phyloP scores from a whole-genome alignment of 2,113 vertebrate species.

The Odocoileus hemionus region DNA sequence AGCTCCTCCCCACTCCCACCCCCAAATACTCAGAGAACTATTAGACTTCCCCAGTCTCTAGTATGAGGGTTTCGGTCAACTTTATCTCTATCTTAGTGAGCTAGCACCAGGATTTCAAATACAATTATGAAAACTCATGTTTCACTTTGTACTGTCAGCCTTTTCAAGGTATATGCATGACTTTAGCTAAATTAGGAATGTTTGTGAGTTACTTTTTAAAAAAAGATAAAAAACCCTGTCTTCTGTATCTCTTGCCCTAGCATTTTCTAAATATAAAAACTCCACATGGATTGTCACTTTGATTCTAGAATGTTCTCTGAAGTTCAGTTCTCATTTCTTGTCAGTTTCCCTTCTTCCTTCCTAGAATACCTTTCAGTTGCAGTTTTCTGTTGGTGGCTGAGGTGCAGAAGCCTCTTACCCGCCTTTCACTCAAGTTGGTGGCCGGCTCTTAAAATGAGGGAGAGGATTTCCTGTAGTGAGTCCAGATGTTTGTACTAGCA shows the following conservation, averaged over 20 bases:
- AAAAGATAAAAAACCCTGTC: background rate
- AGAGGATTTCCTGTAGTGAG: slow-evolving; percentile 37
- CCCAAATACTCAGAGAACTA: background rate
- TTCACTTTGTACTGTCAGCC: background rate
- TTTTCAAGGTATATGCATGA: background rate
- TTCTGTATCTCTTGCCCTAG: background rate
- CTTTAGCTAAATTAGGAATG: background rate
- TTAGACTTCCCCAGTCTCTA: background rate
- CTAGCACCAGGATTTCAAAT: background rate
- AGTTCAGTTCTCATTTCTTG: background rate
- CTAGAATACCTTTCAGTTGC: background rate
- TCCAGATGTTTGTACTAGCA: slow-evolving; percentile 57
- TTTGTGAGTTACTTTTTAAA: background rate
- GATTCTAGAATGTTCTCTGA: background rate
- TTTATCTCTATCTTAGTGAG: background rate
- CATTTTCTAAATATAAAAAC: slow-evolving; percentile 32
- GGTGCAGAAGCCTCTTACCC: accelerated
- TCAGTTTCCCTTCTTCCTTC: background rate
- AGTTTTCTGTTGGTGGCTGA: background rate
- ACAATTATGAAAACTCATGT: background rate
- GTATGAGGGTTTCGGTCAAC: background rate
- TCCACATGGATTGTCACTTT: background rate
- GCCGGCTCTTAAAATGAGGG: background rate
- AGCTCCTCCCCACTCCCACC: background rate
- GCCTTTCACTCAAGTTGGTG: slow-evolving; percentile 9